Evolutionary conservation across 64 coral and sea anemone species (phyloP), one percentile per base, ranked within the genome.

Genomic region (Platygyra sinensis): DNA sequence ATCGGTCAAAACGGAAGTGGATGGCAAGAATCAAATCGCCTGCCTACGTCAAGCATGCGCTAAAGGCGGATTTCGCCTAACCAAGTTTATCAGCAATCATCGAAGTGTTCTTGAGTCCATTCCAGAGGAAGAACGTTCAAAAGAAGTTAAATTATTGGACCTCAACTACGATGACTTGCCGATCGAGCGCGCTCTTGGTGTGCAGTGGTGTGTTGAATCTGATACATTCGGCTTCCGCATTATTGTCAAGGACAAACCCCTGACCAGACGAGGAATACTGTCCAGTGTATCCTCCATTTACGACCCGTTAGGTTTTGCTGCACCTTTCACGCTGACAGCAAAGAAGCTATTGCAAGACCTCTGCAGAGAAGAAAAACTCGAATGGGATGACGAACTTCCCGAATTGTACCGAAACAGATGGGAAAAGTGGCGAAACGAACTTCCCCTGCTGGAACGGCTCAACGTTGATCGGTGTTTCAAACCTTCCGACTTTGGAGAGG

Each of bases 61-160:
- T 55, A 52, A 61, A 16, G 77, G 77, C 22, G 50, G 77, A 52
- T 82, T 82, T 24, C 80, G 80, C 24, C 80, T 82, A 55, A 82
- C 80, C 18, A 82, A 61, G 80, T 82, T 82, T 31, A 82, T 65
- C 57, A 62, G 55, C 80, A 82, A 82, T 31, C 27, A 25, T 30
- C 27, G 57, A 31, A 65, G 61, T 61, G 59, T 82, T 55, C 27
- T 80, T 16, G 27, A 82, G 61, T 82, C 80, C 54, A 82, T 82
- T 82, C 75, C 75, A 38, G 46, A 77, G 39, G 39, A 77, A 52
- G 75, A 77, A 77, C 16, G 75, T 77, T 77, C 75, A 18, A 77
- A 77, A 52, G 75, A 54, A 77, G 16, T 77, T 38, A 54, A 77
- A 77, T 52, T 39, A 20, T 77, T 77, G 51, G 75, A 77, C 75